Evolutionary conservation across 2,888 invertebrate genomes (phyloP), one percentile per base, ranked within the genome.

Genomic region (Apodemia hepburni): DNA sequence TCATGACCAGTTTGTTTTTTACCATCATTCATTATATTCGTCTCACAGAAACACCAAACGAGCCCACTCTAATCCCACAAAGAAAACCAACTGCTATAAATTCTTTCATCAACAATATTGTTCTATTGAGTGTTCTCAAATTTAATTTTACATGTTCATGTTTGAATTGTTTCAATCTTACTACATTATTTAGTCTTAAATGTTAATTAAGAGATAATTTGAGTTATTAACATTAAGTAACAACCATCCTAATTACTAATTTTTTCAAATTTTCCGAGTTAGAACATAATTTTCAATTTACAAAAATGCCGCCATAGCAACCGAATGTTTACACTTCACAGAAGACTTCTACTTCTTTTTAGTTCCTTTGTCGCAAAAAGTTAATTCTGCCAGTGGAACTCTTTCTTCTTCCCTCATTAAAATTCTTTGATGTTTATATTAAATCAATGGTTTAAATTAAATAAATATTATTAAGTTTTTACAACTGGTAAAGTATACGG

Each of bases 221-320:
- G 15, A 42, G 5, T 42, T 15, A 42, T 15, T 15, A 42, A 42
- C 4, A 42, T 15, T 15, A 42, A 15, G 42, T 42, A 42, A 5
- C 42, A 42, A 42, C 42, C 42, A 42, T 15, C 42, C 42, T 15
- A 12, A 42, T 0, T 9, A 15, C 12, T 42, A 42, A 15, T 42
- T 15, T 15, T 8, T 29, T 1, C 11, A 11, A 38, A 12, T 4
- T 12, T 38, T 3, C 12, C 1, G 7, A 35, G 35, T 38, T 54
- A 45, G 11, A 15, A 11, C 61, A 51, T 57, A 35, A 57, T 33
- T 64, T 61, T 58, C 60, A 33, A 57, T 64, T 61, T 64, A 78
- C 71, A 69, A 82, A 82, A 77, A 77, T 78, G 78, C 78, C 85
- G 85, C 85, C 85, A 84, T 85, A 77, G 84, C 82, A 84, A 85